These are phyloP conservation scores for Acanthurus tractus DNA, from an alignment of 2,797 vertebrate genomes.

Conservation along the genomic window DNA sequence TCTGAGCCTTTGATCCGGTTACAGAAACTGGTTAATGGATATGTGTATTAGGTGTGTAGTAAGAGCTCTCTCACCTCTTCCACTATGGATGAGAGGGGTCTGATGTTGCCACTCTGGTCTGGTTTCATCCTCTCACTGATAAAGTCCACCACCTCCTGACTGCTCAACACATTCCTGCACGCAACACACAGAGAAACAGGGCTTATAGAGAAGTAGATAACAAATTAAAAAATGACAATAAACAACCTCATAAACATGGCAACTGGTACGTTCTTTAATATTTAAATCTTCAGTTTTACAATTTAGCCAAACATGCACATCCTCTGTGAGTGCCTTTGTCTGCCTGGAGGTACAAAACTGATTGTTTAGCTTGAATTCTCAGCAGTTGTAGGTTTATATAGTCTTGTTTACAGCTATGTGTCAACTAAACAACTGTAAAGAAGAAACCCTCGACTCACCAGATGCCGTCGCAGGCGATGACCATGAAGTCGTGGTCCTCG, in stretches of 20 bases:
- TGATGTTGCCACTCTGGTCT: conserved; percentile 86
- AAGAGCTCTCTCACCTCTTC: conserved; percentile 91
- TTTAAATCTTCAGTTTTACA: background rate
- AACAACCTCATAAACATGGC: background rate
- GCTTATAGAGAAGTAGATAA: background rate
- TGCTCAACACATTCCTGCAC: conserved; percentile 97
- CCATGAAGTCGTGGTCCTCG: conserved; percentile 97
- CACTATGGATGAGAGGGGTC: conserved; percentile 91
- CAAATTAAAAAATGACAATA: background rate
- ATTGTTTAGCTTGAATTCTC: background rate
- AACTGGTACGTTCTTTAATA: background rate
- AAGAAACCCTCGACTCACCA: conserved; percentile 86
- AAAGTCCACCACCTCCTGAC: conserved; percentile 98
- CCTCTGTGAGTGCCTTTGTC: background rate
- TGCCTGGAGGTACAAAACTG: background rate
- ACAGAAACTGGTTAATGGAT: background rate
- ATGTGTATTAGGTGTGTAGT: background rate
- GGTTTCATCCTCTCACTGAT: conserved; percentile 93
- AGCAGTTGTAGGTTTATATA: background rate
- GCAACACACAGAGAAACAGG: conserved; percentile 9
- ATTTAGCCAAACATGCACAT: background rate
- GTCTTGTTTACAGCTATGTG: background rate
- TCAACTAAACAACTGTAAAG: no score
- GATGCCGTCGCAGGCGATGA: conserved; percentile 98
- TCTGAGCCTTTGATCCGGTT: no score